These are phyloP conservation scores for Spheniscus mendiculus DNA, from an alignment of 2,113 vertebrate genomes.

Conservation along the genomic window DNA sequence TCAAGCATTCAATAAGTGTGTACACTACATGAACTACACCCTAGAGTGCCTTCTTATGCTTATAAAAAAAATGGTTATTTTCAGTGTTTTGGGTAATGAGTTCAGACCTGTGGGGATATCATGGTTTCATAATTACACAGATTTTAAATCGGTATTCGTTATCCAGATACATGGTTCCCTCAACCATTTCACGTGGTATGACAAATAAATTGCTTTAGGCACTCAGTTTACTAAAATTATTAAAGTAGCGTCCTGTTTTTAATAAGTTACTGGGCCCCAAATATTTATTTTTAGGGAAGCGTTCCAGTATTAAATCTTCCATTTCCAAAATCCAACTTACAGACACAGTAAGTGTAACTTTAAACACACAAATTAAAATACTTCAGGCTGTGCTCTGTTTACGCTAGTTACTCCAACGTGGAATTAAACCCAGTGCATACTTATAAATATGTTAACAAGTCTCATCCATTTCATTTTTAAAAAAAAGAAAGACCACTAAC, in stretches of 20 bases:
- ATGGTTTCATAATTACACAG: conserved; percentile 44
- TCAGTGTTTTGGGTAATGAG: conserved; percentile 44
- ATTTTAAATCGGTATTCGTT: conserved; percentile 7
- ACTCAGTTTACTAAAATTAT: conserved; percentile 38
- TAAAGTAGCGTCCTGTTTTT: conserved; percentile 46
- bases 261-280: conserved; percentile 39
- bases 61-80: conserved; percentile 63
- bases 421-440: conserved; percentile 46
- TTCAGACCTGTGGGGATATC: conserved; percentile 41
- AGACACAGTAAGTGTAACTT: conserved; percentile 54
- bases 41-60: conserved; percentile 56
- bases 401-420: conserved; percentile 48
- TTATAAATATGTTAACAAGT: conserved; percentile 60
- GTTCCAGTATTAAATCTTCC: conserved; percentile 36
- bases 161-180: conserved; percentile 3
- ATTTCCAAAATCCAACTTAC: conserved; percentile 46
- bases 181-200: conserved; percentile 1
- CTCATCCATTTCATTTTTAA: conserved; percentile 43
- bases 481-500: conserved; percentile 20
- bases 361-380: conserved; percentile 66
- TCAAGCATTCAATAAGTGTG: conserved; percentile 58
- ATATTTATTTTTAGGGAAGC: conserved; percentile 57
- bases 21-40: conserved; percentile 49
- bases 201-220: conserved; percentile 38
- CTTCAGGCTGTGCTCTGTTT: conserved; percentile 54